Conservation (phyloP, 2,797 vertebrate genomes). For the Peromyscus eremicus region DNA sequence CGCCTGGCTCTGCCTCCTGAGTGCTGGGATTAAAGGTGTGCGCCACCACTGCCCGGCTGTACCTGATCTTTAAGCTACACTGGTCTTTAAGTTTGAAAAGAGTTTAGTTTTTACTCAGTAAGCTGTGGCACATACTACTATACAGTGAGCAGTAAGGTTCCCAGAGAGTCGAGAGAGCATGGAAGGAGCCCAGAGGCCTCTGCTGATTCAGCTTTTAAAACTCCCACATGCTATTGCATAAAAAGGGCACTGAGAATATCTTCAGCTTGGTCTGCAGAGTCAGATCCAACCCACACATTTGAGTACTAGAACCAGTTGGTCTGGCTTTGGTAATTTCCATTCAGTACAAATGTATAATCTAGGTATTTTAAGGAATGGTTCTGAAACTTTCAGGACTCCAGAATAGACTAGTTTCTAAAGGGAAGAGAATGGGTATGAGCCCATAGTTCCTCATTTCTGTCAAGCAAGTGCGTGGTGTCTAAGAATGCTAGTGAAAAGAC, state of each 20-base stretch:
- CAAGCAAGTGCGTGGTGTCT: background rate
- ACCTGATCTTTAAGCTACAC: conserved; percentile 26
- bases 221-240: background rate
- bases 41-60: background rate
- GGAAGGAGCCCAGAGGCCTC: background rate
- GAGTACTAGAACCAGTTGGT: conserved; percentile 23
- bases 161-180: background rate
- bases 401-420: background rate
- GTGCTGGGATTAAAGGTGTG: no score
- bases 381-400: conserved; percentile 36
- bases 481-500: conserved; percentile 35
- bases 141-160: conserved; percentile 41
- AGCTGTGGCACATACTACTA: conserved; percentile 1
- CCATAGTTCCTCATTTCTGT: background rate
- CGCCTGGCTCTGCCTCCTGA: no score
- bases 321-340: background rate
- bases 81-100: conserved; percentile 37
- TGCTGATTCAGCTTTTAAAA: conserved; percentile 50
- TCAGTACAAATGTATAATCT: conserved; percentile 36
- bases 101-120: conserved; percentile 42
- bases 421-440: background rate
- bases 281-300: background rate
- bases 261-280: background rate
- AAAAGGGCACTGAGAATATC: background rate
- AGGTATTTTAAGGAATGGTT: conserved; percentile 59